phyloP scores from a whole-genome alignment of 1,140 invertebrate species.

The Drosophila teissieri region DNA sequence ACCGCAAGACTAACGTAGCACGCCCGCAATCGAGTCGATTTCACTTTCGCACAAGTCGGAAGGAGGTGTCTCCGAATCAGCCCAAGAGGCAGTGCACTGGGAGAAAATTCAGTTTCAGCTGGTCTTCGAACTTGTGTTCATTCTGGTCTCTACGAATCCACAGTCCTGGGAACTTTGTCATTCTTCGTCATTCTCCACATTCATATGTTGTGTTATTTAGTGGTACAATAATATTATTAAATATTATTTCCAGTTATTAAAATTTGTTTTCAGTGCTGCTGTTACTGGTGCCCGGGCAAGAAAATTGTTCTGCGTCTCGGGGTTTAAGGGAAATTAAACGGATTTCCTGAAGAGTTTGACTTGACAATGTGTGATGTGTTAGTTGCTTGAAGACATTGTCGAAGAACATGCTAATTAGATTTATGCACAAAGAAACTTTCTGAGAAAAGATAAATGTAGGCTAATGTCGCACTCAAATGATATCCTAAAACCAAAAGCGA shows the following conservation, averaged over 20 bases:
- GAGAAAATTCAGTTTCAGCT: background rate
- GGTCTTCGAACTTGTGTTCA: background rate
- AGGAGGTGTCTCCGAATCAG: conserved; percentile 12
- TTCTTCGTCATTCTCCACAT: no score
- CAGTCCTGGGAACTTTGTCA: no score
- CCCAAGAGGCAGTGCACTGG: conserved; percentile 9
- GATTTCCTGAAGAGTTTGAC: conserved; percentile 60
- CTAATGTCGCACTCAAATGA: background rate
- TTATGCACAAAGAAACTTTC: conserved; percentile 7
- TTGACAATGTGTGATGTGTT: conserved; percentile 44
- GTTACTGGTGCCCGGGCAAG: background rate
- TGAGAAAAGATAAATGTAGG: background rate
- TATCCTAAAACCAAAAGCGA: background rate
- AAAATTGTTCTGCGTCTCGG: conserved; percentile 32
- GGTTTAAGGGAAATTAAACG: conserved; percentile 68
- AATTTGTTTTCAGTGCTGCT: background rate
- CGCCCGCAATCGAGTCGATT: conserved; percentile 71
- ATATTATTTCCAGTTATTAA: background rate
- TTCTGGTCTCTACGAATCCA: no score
- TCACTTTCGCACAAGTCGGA: conserved; percentile 54
- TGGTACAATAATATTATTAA: background rate
- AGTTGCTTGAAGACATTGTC: conserved; percentile 28
- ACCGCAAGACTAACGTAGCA: conserved; percentile 75
- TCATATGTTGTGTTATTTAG: no score
- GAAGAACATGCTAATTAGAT: conserved; percentile 39